Conservation (phyloP, 2,797 vertebrate species). For the Betta splendens region DNA sequence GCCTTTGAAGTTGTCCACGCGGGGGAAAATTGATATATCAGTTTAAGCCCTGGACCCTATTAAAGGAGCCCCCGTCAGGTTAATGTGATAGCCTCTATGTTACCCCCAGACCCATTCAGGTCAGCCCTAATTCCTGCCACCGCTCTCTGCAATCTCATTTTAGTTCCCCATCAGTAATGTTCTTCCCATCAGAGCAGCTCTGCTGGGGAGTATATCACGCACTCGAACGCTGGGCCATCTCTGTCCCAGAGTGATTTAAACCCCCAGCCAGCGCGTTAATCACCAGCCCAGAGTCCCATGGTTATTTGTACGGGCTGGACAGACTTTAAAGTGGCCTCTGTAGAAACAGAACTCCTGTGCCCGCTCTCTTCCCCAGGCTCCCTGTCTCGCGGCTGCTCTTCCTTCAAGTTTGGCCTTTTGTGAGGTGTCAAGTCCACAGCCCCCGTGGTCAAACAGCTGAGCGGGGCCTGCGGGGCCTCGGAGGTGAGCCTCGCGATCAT, state of each 20-base stretch:
- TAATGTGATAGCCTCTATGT: slow-evolving; percentile 84
- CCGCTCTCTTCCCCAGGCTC: slow-evolving; percentile 20
- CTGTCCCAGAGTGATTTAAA: slow-evolving; percentile 76
- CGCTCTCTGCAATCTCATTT: slow-evolving; percentile 76
- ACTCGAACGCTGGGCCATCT: slow-evolving; percentile 70
- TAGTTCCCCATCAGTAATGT: slow-evolving; percentile 81
- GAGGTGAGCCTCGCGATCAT: slow-evolving; percentile 75
- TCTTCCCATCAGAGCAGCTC: slow-evolving; percentile 71
- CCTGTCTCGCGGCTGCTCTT: slow-evolving; percentile 16
- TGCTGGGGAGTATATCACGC: slow-evolving; percentile 74
- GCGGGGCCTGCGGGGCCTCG: slow-evolving; percentile 30
- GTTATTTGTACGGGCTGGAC: slow-evolving; percentile 69
- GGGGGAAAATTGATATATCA: slow-evolving; percentile 97
- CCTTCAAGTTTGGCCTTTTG: slow-evolving; percentile 32
- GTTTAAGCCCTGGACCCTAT: slow-evolving; percentile 89
- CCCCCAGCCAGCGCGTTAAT: slow-evolving; percentile 70
- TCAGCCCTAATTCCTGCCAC: slow-evolving; percentile 76
- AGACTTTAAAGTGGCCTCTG: slow-evolving; percentile 68
- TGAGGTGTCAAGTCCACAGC: slow-evolving; percentile 29
- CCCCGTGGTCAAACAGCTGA: slow-evolving; percentile 54
- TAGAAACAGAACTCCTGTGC: slow-evolving; percentile 46
- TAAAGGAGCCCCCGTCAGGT: slow-evolving; percentile 84
- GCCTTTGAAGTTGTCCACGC: slow-evolving; percentile 94
- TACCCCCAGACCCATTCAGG: slow-evolving; percentile 79
- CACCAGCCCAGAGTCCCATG: slow-evolving; percentile 67